Evolutionary conservation across 2,888 invertebrate species (phyloP).

Genomic region (Chrysotoxum bicinctum): DNA sequence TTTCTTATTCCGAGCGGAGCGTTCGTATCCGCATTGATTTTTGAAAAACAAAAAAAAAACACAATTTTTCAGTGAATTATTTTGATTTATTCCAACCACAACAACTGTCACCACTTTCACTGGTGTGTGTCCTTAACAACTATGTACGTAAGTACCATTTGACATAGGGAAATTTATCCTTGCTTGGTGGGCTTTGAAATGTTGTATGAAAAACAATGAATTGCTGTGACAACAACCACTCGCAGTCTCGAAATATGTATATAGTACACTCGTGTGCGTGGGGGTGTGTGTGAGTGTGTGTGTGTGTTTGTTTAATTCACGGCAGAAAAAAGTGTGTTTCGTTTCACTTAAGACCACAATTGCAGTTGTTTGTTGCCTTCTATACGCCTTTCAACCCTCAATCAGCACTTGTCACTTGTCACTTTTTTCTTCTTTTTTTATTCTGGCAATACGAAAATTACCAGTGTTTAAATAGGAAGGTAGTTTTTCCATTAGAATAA

Average conservation of each 20-base stretch:
- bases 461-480: not conserved
- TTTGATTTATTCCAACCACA: slow-evolving; percentile 46
- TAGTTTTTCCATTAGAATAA: not conserved
- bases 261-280: slow-evolving; percentile 19
- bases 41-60: slow-evolving; percentile 25
- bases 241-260: slow-evolving; percentile 10
- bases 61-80: slow-evolving; percentile 26
- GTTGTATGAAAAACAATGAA: slow-evolving; percentile 48
- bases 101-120: slow-evolving; percentile 52
- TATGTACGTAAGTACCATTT: slow-evolving; percentile 35
- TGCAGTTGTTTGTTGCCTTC: slow-evolving; percentile 49
- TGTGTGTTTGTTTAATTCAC: slow-evolving; percentile 38
- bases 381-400: slow-evolving; percentile 14
- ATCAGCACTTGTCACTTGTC: slow-evolving; percentile 43
- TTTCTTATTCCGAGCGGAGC: slow-evolving; percentile 50
- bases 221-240: slow-evolving; percentile 61
- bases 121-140: slow-evolving; percentile 55
- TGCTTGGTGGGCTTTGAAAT: slow-evolving; percentile 38
- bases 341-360: slow-evolving; percentile 60
- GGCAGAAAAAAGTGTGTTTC: slow-evolving; percentile 41
- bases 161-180: slow-evolving; percentile 47
- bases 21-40: slow-evolving; percentile 42
- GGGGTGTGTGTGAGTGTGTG: not conserved
- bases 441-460: not conserved
- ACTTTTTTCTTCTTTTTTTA: not conserved